Evolutionary conservation across 2,797 vertebrate species (phyloP).

Genomic region (Phalloptychus januarius): DNA sequence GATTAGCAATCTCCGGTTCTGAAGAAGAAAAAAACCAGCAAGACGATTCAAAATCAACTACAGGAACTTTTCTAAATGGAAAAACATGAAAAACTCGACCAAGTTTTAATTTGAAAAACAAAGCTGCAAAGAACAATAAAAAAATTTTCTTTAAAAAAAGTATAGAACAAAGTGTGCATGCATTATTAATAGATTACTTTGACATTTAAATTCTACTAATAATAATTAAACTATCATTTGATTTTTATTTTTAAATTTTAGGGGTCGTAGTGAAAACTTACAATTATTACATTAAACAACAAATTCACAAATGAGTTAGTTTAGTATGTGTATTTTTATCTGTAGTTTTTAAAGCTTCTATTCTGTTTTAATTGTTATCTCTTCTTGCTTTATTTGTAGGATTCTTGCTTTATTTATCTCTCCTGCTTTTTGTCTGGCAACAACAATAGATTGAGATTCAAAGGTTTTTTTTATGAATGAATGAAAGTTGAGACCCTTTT

Average conservation of each 20-base stretch:
- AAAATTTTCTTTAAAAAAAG: not conserved
- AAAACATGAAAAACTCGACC: not conserved
- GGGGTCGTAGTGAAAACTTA: not conserved
- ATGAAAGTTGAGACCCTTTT: not conserved
- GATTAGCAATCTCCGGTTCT: not conserved
- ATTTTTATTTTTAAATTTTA: not conserved
- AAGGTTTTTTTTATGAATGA: not conserved
- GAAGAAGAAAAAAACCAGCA: not conserved
- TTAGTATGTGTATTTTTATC: not conserved
- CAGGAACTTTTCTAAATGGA: not conserved
- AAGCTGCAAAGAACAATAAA: not conserved
- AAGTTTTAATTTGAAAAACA: not conserved
- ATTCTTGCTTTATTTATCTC: not conserved
- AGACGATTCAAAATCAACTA: not conserved
- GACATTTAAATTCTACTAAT: not conserved
- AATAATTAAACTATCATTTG: not conserved
- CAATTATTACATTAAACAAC: not conserved
- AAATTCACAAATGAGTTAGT: not conserved
- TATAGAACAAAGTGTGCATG: not conserved
- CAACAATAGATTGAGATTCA: not conserved
- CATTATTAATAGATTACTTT: not conserved
- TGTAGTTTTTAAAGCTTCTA: not conserved
- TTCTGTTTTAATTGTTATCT: not conserved
- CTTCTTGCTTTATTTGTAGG: not conserved
- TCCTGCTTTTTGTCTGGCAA: not conserved